Percentiles rank a stretch among this genome's conserved stretches.
Evolutionary conservation across 2,113 vertebrate genomes (phyloP).

Genomic region (Procavia capensis): DNA sequence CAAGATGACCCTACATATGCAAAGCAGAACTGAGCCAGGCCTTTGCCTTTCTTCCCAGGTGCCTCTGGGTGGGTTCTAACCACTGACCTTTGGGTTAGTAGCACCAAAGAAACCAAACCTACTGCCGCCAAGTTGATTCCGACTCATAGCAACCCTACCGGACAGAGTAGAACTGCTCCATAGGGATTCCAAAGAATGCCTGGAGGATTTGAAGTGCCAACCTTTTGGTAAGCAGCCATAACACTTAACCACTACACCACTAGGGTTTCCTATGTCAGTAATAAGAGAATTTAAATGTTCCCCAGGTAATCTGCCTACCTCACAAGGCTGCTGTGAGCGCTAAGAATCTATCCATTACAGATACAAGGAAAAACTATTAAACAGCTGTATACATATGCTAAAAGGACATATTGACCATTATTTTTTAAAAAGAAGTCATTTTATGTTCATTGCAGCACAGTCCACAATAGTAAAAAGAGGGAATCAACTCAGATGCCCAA

Average conservation of each 20-base stretch:
- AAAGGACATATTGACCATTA: neutral
- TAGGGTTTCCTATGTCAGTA: too few relatives aligned
- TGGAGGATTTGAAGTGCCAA: too few relatives aligned
- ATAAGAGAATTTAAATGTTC: neutral
- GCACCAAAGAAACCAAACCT: too few relatives aligned
- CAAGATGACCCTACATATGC: neutral
- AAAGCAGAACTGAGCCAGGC: neutral
- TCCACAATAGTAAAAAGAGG: too few relatives aligned
- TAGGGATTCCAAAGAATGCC: too few relatives aligned
- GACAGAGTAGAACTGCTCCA: too few relatives aligned
- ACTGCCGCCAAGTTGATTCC: too few relatives aligned
- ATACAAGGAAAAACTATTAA: neutral
- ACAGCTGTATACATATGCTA: neutral
- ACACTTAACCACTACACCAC: too few relatives aligned
- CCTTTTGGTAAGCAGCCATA: too few relatives aligned
- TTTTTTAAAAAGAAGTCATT: constrained; percentile 7
- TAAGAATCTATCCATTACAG: neutral
- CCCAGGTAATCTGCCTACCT: neutral
- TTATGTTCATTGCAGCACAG: too few relatives aligned
- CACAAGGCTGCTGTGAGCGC: neutral
- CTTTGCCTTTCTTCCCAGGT: neutral
- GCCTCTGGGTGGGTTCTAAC: neutral
- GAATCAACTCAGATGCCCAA: too few relatives aligned
- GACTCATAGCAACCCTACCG: too few relatives aligned
- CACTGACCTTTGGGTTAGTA: neutral